Conservation (phyloP, 1,140 invertebrate species). For the Danaus plexippus region DNA sequence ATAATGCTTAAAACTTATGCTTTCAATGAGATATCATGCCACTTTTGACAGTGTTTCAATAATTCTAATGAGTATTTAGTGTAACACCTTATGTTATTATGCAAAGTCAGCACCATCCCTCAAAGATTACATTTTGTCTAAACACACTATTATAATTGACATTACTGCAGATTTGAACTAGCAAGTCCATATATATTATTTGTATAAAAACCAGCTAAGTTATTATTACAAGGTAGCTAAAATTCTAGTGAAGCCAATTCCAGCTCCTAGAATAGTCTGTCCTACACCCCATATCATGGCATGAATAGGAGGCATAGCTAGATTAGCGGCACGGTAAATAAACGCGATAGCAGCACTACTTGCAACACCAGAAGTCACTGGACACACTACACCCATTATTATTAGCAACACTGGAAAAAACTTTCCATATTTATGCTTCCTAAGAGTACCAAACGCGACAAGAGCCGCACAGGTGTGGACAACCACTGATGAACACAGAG, state of each 20-base stretch:
- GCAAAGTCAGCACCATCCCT: conserved; percentile 36
- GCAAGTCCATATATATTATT: conserved; percentile 13
- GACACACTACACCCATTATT: conserved; percentile 89
- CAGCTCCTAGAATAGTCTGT: conserved; percentile 89
- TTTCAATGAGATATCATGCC: conserved; percentile 6
- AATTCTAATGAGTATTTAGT: conserved; percentile 27
- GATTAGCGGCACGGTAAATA: conserved; percentile 89
- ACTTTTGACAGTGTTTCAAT: conserved; percentile 11
- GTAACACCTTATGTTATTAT: conserved; percentile 14
- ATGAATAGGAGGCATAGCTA: conserved; percentile 91
- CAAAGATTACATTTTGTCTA: conserved; percentile 21
- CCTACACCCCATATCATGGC: conserved; percentile 94
- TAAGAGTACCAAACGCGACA: conserved; percentile 89
- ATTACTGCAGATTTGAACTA: conserved; percentile 34
- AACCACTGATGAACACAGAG: conserved; percentile 92
- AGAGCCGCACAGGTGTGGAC: conserved; percentile 92
- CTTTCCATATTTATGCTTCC: conserved; percentile 94
- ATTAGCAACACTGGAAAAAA: conserved; percentile 92
- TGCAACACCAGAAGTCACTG: conserved; percentile 88
- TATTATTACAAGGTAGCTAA: conserved; percentile 87
- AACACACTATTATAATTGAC: conserved; percentile 58
- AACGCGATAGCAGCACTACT: conserved; percentile 95
- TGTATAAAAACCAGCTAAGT: conserved; percentile 18
- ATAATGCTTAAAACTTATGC: background rate
- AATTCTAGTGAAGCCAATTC: conserved; percentile 93